Base-by-base conservation (phyloP, 2,888 invertebrate species). In the Amblyjoppa proteus region DNA sequence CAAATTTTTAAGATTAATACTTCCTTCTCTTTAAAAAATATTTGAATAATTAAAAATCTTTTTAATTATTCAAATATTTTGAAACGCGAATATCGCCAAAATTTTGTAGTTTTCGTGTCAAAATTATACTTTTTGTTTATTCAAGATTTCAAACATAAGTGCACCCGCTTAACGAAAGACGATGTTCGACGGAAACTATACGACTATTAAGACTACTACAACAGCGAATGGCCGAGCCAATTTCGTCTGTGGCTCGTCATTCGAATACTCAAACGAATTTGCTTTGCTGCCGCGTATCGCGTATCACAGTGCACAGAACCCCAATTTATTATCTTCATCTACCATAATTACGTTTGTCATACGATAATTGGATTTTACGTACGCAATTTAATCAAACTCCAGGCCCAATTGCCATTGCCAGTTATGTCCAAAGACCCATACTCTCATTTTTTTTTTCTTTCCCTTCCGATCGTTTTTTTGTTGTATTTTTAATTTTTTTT, bases 381-480 rank as follows among this genome's bases (percentile, higher is more conserved):
- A 73, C 56, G 81, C 81, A 75, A 66, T 81, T 74, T 70, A 77
- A 83, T 86, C 85, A 77, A 81, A 82, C 79, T 76, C 61, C 73
- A 34, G 73, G 78, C 79, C 81, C 75, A 78, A 77, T 82, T 81
- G 51, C 76, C 87, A 75, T 83, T 89, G 90, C 90, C 91, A 91
- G 91, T 93, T 79, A 90, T 84, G 87, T 91, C 91, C 90, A 91
- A 92, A 91, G 91, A 90, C 86, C 45, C 61, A 88, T 87, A 73
- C 75, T 82, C 78, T 61, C 45, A 64, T 9, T 25, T 53, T 53
- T 53, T 66, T 66, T 56, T 61, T 73, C 9, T 31, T 53, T 25
- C 38, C 49, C 49, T 41, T 34, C 25, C 31, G 25, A 53, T 69
- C 41, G n/a, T 53, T 78, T 53, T 38, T 25, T 69, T 7, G 28